Base-by-base conservation (phyloP, 2,797 vertebrate species). In the Xiphorhynchus erythropygius region DNA sequence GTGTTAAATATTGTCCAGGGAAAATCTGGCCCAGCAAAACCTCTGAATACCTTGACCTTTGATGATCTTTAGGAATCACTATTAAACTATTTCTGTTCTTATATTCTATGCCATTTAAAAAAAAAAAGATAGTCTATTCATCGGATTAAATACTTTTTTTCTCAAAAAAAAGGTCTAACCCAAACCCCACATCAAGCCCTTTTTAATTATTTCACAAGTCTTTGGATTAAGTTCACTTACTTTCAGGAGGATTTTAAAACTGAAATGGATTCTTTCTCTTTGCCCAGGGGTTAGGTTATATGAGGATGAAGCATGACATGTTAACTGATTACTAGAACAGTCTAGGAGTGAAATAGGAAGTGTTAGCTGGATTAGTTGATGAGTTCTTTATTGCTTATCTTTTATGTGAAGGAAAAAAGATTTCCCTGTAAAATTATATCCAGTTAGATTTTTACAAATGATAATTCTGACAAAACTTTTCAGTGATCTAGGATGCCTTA, bases 281-380 rank as follows among this genome's bases (percentile, higher is more conserved):
- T 93, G 76, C 56, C 55, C 22, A 67, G 49, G 73, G 53, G 71
- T 85, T 89, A 85, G 41, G 35, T 85, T 85, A 89, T 30, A 25
- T 44, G 69, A 92, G 60, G 33, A 83, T 91, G 84, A 89, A 89
- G 25, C 44, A 56, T 4, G 22, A 41, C 47, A 69, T 65, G 67
- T 44, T 63, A 92, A 90, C 32, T 81, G 89, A 93, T 93, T 93
- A 77, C 63, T 74, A 77, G 44, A 92, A 46, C 3, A 44, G 68
- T 33, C 41, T 62, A 64, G 18, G 73, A 94, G 30, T 77, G 79
- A 94, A 92, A 94, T 60, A 85, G 47, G 56, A 70, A 92, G 68
- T 70, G 56, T 65, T 91, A 95, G 49, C 64, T 92, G 84, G 68
- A 94, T 89, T 93, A 92, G 53, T 83, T 87, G 84, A 83, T 87